These are phyloP conservation scores for Rosalia funebris DNA, from an alignment of 2,888 invertebrate species.

Conservation along the genomic window DNA sequence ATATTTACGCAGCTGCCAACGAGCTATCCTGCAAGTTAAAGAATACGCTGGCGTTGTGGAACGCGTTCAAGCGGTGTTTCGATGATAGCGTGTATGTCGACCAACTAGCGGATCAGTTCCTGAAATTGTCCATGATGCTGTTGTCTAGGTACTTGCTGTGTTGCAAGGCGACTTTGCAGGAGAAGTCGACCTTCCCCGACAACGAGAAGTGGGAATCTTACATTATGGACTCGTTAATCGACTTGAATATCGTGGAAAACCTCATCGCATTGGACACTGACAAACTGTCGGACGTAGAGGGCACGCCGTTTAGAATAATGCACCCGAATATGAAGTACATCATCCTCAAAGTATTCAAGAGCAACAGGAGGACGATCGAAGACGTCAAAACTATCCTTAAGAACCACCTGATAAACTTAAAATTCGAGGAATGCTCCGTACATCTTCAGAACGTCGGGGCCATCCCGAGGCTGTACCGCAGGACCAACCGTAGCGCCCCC, in stretches of 20 bases:
- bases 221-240: slow-evolving; percentile 53
- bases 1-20: slow-evolving; percentile 50
- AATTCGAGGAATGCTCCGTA: slow-evolving; percentile 64
- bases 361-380: slow-evolving; percentile 47
- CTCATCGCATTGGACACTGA: slow-evolving; percentile 41
- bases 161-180: slow-evolving; percentile 61
- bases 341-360: slow-evolving; percentile 48
- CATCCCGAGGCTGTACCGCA: slow-evolving; percentile 90
- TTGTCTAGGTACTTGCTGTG: slow-evolving; percentile 83
- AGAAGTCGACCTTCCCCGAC: slow-evolving; percentile 22
- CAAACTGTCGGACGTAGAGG: slow-evolving; percentile 38
- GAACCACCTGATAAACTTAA: slow-evolving; percentile 50
- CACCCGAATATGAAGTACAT: slow-evolving; percentile 47
- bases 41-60: slow-evolving; percentile 64
- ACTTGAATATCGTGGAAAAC: slow-evolving; percentile 49
- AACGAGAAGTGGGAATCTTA: slow-evolving; percentile 48
- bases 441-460: slow-evolving; percentile 87
- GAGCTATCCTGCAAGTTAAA: slow-evolving; percentile 64
- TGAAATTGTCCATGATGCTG: slow-evolving; percentile 88
- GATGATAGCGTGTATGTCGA: slow-evolving; percentile 80
- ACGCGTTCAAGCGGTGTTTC: slow-evolving; percentile 72
- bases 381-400: slow-evolving; percentile 45
- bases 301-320: slow-evolving; percentile 52
- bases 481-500: slow-evolving; percentile 90
- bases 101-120: slow-evolving; percentile 84